phyloP scores from a whole-genome alignment of 2,797 vertebrate species.

The Mus caroli region DNA sequence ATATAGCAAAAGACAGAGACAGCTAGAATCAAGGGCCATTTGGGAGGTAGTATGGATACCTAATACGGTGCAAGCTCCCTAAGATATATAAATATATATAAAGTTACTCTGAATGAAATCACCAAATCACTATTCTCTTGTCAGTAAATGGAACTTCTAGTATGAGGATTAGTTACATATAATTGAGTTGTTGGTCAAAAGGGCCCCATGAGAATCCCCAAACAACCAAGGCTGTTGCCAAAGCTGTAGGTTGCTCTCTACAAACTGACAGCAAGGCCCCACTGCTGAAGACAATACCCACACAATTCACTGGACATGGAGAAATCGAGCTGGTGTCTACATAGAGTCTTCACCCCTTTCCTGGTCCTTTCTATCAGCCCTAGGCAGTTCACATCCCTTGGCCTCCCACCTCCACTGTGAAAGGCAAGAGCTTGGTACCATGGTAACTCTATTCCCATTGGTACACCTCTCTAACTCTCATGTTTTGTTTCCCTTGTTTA shows the following conservation, averaged over 20 bases:
- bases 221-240: neutral
- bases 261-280: neutral
- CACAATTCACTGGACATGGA: neutral
- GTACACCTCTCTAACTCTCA: neutral
- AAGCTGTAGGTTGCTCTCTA: neutral
- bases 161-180: neutral
- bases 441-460: no score
- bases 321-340: neutral
- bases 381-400: neutral
- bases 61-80: neutral
- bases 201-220: neutral
- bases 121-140: neutral
- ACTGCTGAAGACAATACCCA: neutral
- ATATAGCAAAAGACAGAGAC: neutral
- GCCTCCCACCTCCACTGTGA: neutral
- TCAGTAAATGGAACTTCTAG: neutral
- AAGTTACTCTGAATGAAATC: neutral
- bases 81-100: neutral
- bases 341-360: neutral
- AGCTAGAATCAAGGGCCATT: neutral
- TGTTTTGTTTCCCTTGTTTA: neutral
- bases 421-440: neutral
- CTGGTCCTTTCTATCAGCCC: neutral
- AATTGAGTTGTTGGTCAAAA: neutral
- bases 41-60: neutral